Percentiles rank a stretch among this genome's conserved stretches.
These are phyloP conservation scores for Anniella stebbinsi DNA, from an alignment of 2,797 vertebrate species.

Conservation along the genomic window DNA sequence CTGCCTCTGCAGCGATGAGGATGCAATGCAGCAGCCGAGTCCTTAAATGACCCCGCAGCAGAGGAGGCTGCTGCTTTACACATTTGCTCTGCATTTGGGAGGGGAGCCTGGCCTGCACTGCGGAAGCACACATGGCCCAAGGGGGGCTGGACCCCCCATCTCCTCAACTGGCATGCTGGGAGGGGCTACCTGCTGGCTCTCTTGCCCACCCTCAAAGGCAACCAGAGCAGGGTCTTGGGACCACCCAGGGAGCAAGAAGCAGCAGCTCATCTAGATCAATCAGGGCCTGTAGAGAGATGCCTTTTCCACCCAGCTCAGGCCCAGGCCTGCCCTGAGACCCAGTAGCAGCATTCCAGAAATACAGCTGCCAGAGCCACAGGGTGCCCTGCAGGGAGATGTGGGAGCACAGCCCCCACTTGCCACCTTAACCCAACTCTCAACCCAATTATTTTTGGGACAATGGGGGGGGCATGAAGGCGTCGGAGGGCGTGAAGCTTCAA, in stretches of 20 bases:
- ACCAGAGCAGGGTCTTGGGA: no score
- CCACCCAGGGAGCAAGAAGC: neutral
- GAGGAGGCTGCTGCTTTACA: constrained; percentile 25
- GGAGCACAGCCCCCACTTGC: neutral
- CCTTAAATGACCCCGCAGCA: constrained; percentile 66
- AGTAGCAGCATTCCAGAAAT: constrained; percentile 64
- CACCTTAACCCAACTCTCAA: neutral
- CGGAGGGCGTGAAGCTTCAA: constrained; percentile 27
- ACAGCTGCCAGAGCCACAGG: constrained; percentile 58
- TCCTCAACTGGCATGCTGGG: neutral
- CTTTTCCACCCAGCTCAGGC: no score
- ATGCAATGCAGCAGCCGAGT: constrained; percentile 66
- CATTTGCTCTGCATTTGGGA: constrained; percentile 6
- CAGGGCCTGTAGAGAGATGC: neutral
- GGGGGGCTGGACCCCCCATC: constrained; percentile 19
- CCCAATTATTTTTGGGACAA: neutral
- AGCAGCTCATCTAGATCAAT: accelerated
- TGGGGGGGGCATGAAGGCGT: neutral
- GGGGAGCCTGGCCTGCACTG: constrained; percentile 41
- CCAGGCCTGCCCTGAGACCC: neutral
- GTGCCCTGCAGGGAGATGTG: neutral
- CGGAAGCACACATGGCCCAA: constrained; percentile 55
- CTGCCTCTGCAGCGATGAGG: constrained; percentile 58
- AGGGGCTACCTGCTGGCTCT: neutral
- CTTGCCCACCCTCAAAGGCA: no score